These are phyloP conservation scores for Stenotaenia linearis DNA, from an alignment of 2,888 invertebrate genomes.

Conservation along the genomic window DNA sequence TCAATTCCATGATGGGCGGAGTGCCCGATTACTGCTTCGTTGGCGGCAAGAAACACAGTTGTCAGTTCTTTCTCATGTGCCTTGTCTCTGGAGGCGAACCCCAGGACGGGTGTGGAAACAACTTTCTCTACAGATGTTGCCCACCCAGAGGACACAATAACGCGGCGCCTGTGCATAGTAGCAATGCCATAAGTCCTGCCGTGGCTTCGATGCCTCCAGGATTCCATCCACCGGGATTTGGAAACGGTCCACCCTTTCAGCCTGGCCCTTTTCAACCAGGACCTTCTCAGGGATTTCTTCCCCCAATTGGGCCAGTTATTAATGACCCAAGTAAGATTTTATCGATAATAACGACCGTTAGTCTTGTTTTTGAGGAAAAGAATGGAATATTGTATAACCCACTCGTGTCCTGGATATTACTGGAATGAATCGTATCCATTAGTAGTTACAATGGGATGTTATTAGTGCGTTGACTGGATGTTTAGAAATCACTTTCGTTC, in stretches of 20 bases:
- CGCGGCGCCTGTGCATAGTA: not conserved
- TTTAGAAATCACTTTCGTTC: not conserved
- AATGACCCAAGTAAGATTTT: conserved; percentile 31
- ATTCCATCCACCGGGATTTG: not conserved
- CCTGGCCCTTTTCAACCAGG: not conserved
- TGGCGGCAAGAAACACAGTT: conserved; percentile 32
- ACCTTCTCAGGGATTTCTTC: conserved; percentile 31
- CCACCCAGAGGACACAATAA: conserved; percentile 26
- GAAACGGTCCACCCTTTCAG: not conserved
- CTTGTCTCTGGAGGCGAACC: conserved; percentile 32
- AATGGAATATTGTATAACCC: not conserved
- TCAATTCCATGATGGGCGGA: conserved; percentile 32
- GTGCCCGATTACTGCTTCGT: conserved; percentile 32
- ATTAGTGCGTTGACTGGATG: not conserved
- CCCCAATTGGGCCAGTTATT: conserved; percentile 30
- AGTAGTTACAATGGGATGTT: not conserved
- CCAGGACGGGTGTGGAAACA: conserved; percentile 31
- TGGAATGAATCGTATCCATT: not conserved
- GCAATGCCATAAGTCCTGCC: conserved; percentile 31
- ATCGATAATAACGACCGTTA: not conserved
- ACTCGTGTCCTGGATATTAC: not conserved
- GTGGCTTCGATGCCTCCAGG: conserved; percentile 27
- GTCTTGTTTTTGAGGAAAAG: not conserved
- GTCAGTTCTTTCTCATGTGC: conserved; percentile 33
- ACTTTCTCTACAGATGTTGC: conserved; percentile 31